Evolutionary conservation across 2,113 vertebrate genomes (phyloP), one percentile per base, ranked within the genome.

Genomic region (Psittacula cyanocephala): DNA sequence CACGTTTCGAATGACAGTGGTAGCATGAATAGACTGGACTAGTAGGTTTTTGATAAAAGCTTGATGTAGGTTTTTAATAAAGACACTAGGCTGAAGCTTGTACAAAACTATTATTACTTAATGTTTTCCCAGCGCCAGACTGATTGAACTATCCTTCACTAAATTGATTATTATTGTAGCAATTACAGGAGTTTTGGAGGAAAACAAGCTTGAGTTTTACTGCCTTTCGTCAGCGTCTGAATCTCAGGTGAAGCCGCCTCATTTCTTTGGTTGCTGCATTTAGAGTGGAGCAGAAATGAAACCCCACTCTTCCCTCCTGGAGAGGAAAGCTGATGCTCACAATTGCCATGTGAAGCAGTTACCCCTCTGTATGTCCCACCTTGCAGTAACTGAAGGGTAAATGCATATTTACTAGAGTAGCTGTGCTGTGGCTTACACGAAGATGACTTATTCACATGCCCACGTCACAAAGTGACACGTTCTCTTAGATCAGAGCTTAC

Each of bases 51-150:
- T 91, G 91, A 87, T 95, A 84, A 96, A 80, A 37, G 37, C 37
- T 94, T 95, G 93, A 82, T 80, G 75, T 59, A 29, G 22, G 49
- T 69, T 95, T 94, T 95, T 91, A 93, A 87, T 95, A 84, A 96
- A 80, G 86, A 89, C 62, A 15, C 47, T 25, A 29, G 13, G 44
- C 80, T 46, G 57, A 52, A 86, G 88, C 65, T 95, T 39, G 62
- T 37, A 65, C 81, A 64, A 5, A 93, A 71, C 55, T 57, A 18
- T 84, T 86, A 64, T 65, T 94, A 70, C 44, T 85, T 74, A 82
- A 43, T 2, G 1, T 74, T 93, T 94, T 93, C 91, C 83, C 44
- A 19, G 52, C 74, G 65, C 65, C 44, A 64, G 74, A 86, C 13
- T 64, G 81, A 84, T 49, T 57, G 65, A 89, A 81, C 60, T 60